Evolutionary conservation across 2,113 vertebrate genomes (phyloP).

Genomic region (Psilopogon haemacephalus): DNA sequence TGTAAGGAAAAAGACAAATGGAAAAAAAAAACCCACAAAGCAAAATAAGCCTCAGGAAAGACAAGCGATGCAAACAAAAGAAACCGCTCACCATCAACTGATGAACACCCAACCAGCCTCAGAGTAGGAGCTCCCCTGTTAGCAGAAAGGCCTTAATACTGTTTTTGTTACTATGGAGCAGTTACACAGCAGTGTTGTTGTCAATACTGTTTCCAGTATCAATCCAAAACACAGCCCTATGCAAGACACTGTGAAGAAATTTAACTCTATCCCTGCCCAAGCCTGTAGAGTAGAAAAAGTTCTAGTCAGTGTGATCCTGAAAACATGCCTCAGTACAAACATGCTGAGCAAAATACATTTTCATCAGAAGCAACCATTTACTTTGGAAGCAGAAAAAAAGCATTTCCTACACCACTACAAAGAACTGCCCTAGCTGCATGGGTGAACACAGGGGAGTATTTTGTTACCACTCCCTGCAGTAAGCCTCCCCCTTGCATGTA

Average conservation of each 20-base stretch:
- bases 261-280: background rate
- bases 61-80: background rate
- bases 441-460: background rate
- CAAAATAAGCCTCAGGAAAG: background rate
- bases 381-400: background rate
- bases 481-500: background rate
- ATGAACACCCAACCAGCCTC: too few species aligned
- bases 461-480: background rate
- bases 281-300: background rate
- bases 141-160: background rate
- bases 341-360: background rate
- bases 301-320: background rate
- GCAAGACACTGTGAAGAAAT: background rate
- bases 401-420: background rate
- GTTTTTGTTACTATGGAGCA: too few species aligned
- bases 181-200: too few species aligned
- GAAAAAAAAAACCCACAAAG: too few species aligned
- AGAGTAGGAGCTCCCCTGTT: background rate
- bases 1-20: too few species aligned
- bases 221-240: background rate
- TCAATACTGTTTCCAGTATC: background rate
- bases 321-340: background rate
- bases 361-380: background rate
- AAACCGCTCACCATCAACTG: accelerated
- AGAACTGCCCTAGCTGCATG: background rate